Evolutionary conservation across 2,888 invertebrate species (phyloP), one percentile per base, ranked within the genome.

Genomic region (Augochlorella aurata): DNA sequence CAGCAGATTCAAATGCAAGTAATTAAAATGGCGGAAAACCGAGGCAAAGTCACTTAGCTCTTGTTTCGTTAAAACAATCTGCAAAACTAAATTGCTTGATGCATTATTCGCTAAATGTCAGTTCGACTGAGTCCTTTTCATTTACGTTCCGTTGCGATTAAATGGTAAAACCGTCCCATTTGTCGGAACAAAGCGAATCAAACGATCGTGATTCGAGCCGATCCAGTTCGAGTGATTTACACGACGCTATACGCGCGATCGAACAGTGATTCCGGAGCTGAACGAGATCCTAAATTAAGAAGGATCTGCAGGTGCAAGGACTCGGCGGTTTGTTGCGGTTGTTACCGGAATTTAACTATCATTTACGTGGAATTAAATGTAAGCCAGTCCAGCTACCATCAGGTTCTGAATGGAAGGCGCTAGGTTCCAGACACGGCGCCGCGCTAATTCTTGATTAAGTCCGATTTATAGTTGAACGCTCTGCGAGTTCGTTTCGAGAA

Each of bases 271-370:
- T 29, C 52, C 21, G 24, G 61, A 1, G 63, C 24, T n/a, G 12
- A 45, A 3, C 45, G 38, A 12, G 14, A 9, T 58, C 21, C 16
- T 65, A 70, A 61, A 70, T 61, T 50, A 61, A 67, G 67, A 58
- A 67, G 29, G 65, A 79, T 67, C 52, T 38, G 0, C 14, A 8
- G 0, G 21, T 8, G n/a, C n/a, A 72, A 63, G 16, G 61, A 12
- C 18, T 14, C 16, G 21, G 71, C n/a, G 67, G 80, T 67, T 66
- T 24, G 71, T 66, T 38, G 49, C 81, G 86, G 83, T 87, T 87
- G 88, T 89, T 90, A 87, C 84, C 58, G 86, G 84, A 87, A 87
- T 89, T 90, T 90, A 90, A 90, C 90, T 89, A 89, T 90, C 90
- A 87, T 90, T 91, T 89, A 89, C 87, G 85, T 84, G 86, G 89